A percentile compares a stretch with the other conserved stretches of the same genome.
Evolutionary conservation across 2,888 invertebrate genomes (phyloP).

Genomic region (Dicyrtoma fusca): DNA sequence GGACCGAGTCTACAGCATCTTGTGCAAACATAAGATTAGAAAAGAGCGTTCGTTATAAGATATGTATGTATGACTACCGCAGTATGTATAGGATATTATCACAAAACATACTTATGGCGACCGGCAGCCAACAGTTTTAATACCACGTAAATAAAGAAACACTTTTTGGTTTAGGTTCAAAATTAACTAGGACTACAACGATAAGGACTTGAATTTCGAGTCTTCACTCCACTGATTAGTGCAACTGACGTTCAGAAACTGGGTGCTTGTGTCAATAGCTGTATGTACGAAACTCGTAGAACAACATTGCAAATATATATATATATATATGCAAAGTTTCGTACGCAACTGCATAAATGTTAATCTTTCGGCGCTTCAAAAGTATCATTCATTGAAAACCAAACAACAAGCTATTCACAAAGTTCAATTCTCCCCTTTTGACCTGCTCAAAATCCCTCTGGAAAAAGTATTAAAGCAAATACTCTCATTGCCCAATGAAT

Average conservation of each 20-base stretch:
- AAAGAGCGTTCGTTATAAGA: too few relatives aligned
- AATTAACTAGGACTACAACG: not conserved
- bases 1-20: too few relatives aligned
- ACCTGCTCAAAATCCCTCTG: slow-evolving; percentile 10
- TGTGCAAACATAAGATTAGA: too few relatives aligned
- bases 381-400: not conserved
- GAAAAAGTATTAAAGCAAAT: not conserved
- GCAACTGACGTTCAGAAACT: too few relatives aligned
- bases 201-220: not conserved
- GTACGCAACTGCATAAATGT: not conserved
- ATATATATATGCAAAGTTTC: not conserved
- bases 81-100: too few relatives aligned
- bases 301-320: too few relatives aligned
- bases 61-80: too few relatives aligned
- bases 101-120: too few relatives aligned
- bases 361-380: slow-evolving; percentile 16
- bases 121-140: too few relatives aligned
- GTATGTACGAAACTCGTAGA: not conserved
- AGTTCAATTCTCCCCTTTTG: slow-evolving; percentile 3
- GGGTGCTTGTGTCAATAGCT: too few relatives aligned
- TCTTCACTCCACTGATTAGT: too few relatives aligned
- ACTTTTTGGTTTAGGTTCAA: not conserved
- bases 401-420: not conserved
- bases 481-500: not conserved
- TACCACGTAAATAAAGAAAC: slow-evolving; percentile 5